These are phyloP conservation scores for Eristalinus sepulchralis DNA, from an alignment of 2,888 invertebrate genomes.

Conservation along the genomic window DNA sequence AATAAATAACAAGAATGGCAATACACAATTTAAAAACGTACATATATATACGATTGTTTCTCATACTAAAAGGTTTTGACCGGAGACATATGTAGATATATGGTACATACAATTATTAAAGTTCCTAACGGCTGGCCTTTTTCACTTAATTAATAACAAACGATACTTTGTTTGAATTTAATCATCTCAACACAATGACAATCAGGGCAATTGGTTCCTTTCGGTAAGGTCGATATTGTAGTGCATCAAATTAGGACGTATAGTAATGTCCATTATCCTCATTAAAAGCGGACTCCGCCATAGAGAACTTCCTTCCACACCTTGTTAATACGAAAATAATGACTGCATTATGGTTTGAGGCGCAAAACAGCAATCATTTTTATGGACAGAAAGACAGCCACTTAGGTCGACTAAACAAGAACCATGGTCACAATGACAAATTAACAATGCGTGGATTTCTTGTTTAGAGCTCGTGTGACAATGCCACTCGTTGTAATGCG, in stretches of 20 bases:
- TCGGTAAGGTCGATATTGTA: constrained; percentile 28
- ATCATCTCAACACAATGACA: constrained; percentile 54
- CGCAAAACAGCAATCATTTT: constrained; percentile 71
- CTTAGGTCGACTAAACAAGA: constrained; percentile 63
- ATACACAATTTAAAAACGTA: too few species aligned
- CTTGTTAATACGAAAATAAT: constrained; percentile 83
- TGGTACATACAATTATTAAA: neutral
- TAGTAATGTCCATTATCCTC: constrained; percentile 67
- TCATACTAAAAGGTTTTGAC: neutral
- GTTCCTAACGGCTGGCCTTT: neutral
- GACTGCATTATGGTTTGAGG: constrained; percentile 78
- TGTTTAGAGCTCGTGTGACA: constrained; percentile 67
- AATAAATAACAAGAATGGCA: too few species aligned
- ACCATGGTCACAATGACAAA: constrained; percentile 65
- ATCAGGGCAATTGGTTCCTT: constrained; percentile 52
- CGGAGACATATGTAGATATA: neutral
- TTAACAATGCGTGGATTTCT: constrained; percentile 69
- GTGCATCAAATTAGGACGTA: constrained; percentile 59
- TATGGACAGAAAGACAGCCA: constrained; percentile 69
- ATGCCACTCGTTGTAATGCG: constrained; percentile 69
- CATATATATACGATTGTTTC: too few species aligned
- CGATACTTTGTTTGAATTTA: constrained; percentile 67
- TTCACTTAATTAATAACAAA: constrained; percentile 54
- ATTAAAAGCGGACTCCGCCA: constrained; percentile 57
- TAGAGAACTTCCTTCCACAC: constrained; percentile 79